Conservation (phyloP, 2,888 invertebrate genomes). For the Eilema depressum region DNA sequence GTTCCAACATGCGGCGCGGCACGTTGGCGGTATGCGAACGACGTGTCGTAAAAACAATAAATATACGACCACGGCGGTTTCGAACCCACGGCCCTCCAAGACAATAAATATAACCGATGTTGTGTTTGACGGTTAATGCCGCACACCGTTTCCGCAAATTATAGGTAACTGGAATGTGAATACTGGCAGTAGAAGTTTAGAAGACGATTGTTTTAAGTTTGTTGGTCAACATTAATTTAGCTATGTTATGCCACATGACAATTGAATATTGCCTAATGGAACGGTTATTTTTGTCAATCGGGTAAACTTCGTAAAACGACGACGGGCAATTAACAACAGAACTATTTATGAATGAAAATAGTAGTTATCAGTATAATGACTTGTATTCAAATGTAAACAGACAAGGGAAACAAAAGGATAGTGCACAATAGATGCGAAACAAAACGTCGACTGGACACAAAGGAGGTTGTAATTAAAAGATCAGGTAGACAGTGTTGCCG, state of each 20-base stretch:
- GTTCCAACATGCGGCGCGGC: background rate
- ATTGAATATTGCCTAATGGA: constrained; percentile 5
- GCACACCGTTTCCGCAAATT: constrained; percentile 36
- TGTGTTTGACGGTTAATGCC: constrained; percentile 26
- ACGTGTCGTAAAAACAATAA: constrained; percentile 38
- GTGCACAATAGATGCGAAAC: constrained; percentile 53
- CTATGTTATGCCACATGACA: background rate
- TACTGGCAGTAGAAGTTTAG: background rate
- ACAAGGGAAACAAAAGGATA: constrained; percentile 43
- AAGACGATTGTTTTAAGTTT: constrained; percentile 4
- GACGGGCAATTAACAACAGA: no score
- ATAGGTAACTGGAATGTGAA: constrained; percentile 30
- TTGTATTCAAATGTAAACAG: constrained; percentile 37
- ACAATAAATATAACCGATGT: constrained; percentile 31
- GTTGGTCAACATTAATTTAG: constrained; percentile 4
- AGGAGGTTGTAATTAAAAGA: constrained; percentile 69
- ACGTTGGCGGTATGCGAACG: constrained; percentile 10
- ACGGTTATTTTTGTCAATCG: background rate
- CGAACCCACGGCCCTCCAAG: constrained; percentile 16
- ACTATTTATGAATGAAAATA: background rate
- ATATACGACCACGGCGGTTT: constrained; percentile 27
- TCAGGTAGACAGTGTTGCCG: constrained; percentile 68
- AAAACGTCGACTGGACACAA: constrained; percentile 60
- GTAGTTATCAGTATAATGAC: constrained; percentile 29
- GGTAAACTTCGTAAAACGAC: background rate